Base-by-base conservation (phyloP, 1,140 invertebrate species). In the Micrasema longulum region DNA sequence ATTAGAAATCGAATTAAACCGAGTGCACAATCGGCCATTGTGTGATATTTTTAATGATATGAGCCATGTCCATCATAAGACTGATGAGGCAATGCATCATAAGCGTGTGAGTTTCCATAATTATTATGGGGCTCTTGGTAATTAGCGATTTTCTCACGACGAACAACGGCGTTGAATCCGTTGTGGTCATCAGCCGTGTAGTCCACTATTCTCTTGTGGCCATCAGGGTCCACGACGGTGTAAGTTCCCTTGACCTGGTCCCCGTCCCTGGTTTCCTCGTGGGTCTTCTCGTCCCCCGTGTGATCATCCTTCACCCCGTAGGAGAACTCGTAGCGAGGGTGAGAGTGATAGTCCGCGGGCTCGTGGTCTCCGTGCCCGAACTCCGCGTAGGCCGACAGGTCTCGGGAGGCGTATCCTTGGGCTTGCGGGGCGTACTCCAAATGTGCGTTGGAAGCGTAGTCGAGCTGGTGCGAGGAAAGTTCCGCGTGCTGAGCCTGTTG, bases 111-210 rank as follows among this genome's bases (percentile, higher is more conserved):
- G 1, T 68, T 41, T n/a, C 22, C 7, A 16, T 50, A 47, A 10
- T 36, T 16, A 38, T 38, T 53, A 26, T 45, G 41, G 4, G 22
- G 20, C 14, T 31, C 60, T 26, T 53, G 65, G 65, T 55, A 55
- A 11, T 43, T 68, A 12, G 18, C 53, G 0, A 71, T 57, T 9
- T 79, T 78, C 72, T 83, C 83, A 47, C 84, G 83, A 43, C 82
- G 79, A 3, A 86, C 84, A 12, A 83, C 77, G 11, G 84, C 84
- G 72, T 85, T 85, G 77, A 85, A 86, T 20, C 84, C 84, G 65
- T 78, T 81, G 41, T 80, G 77, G 18, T 78, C 78, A 65, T 83
- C 80, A 69, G 83, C 83, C 31, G 84, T 81, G 73, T 86, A 85
- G 76, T 86, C 83, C 1, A 86, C 85, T 23, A 81, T 85, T 35